Base-by-base conservation (phyloP, 2,113 vertebrate species). In the Rostratula benghalensis region DNA sequence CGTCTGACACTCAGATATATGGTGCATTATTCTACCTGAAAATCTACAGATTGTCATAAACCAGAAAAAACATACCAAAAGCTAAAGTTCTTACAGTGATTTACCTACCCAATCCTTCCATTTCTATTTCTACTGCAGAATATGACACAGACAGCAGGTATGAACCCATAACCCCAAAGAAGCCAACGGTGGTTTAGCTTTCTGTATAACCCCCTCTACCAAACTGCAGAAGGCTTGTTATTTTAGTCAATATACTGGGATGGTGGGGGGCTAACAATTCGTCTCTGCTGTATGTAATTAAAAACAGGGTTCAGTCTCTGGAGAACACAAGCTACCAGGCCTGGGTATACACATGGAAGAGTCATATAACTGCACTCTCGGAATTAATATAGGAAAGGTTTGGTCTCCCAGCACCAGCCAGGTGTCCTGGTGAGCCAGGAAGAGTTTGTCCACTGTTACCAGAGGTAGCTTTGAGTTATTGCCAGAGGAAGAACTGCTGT, bases 261-360 rank as follows among this genome's bases (percentile, higher is more conserved):
- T 41, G 17, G 3, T 7, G 15, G 10, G 2, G 25, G 9, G 6
- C 24, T 19, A 28, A 43, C 1, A 0, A 23, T 81, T 56, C 16
- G 54, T 48, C 68, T 17, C 27, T 65, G 33, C 23, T 78, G 13
- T 19, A 20, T 45, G 65, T 31, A 25, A 64, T 39, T 21, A 25
- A 8, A 69, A 53, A 30, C 56, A 65, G 35, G 11, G 14, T 20
- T 35, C 46, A 50, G 39, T 17, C 1, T 4, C 1, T 53, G 25
- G 18, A 69, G 25, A 65, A 30, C 35, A 57, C 10, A 45, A 88
- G 4, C 54, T 73, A 2, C 25, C 19, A 17, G 27, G 21, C 4
- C 22, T 76, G 43, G 27, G 13, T 30, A 45, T 28, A 54, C 18
- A 57, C 19, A 43, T 0, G 4, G 33, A 85, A 71, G 12, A 69